A percentile compares a stretch with the other conserved stretches of the same genome.
Conservation (phyloP, 2,113 vertebrate species). For the Galemys pyrenaicus region DNA sequence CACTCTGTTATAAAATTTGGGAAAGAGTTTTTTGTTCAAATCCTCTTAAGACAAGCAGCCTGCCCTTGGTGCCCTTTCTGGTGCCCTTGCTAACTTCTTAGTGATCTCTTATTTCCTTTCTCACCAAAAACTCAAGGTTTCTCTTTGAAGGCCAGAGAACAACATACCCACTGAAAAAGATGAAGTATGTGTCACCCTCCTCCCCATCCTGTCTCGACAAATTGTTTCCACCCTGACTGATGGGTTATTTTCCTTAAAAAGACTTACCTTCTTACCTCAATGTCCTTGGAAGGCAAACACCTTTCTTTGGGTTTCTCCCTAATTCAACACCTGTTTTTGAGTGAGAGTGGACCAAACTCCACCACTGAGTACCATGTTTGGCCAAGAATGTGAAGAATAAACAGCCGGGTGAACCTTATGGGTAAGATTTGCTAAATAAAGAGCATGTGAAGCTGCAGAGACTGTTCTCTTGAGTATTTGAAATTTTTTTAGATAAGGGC, state of each 20-base stretch:
- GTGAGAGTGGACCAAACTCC: background rate
- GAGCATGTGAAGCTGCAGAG: background rate
- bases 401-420: slow-evolving; percentile 2
- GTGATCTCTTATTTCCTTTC: background rate
- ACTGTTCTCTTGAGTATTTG: background rate
- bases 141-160: background rate
- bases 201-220: background rate
- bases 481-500: background rate
- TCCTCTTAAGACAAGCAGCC: background rate
- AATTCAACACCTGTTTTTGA: background rate
- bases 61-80: no score
- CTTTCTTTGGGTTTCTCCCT: background rate
- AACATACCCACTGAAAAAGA: background rate
- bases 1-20: background rate
- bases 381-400: background rate
- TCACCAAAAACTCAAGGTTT: background rate
- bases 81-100: background rate
- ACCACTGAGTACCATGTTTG: background rate
- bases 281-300: background rate
- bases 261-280: background rate
- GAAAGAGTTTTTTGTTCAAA: background rate
- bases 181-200: background rate
- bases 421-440: slow-evolving; percentile 33
- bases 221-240: background rate
- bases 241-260: background rate